A percentile compares a stretch with the other conserved stretches of the same genome.
Evolutionary conservation across 2,888 invertebrate species (phyloP).

Genomic region (Acanthacorydalis orientalis): DNA sequence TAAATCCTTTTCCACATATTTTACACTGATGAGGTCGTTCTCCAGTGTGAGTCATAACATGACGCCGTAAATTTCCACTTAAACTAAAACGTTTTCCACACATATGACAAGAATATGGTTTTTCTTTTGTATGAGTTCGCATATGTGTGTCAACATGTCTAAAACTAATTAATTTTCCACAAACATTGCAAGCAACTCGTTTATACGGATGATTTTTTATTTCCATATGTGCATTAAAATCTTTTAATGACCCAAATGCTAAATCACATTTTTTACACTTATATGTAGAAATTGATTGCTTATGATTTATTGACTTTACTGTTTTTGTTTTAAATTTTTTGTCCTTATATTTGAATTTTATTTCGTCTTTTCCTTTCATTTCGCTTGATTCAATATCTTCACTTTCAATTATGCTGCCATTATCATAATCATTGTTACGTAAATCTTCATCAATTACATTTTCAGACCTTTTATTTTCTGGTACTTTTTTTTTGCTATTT

Average conservation of each 20-base stretch:
- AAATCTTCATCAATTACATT: neutral
- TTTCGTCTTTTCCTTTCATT: neutral
- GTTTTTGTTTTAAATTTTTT: neutral
- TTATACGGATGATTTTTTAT: neutral
- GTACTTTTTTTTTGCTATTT: neutral
- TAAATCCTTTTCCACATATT: conserved; percentile 2
- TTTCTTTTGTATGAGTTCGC: conserved; percentile 5
- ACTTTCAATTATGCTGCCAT: neutral
- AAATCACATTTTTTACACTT: neutral
- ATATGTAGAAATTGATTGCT: neutral
- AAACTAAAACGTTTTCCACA: conserved; percentile 6
- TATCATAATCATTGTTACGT: neutral
- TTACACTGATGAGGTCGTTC: conserved; percentile 4
- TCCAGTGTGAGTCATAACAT: conserved; percentile 5
- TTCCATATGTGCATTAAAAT: neutral
- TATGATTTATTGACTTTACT: neutral
- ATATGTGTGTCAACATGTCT: conserved; percentile 1
- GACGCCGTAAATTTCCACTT: conserved; percentile 6
- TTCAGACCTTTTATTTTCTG: neutral
- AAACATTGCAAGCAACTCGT: neutral
- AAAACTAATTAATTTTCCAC: neutral
- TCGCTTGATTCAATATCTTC: neutral
- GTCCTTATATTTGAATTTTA: neutral
- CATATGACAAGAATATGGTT: conserved; percentile 6
- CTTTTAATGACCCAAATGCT: neutral